Conservation (phyloP, 2,113 vertebrate species). For the Psittacula cyanocephala region DNA sequence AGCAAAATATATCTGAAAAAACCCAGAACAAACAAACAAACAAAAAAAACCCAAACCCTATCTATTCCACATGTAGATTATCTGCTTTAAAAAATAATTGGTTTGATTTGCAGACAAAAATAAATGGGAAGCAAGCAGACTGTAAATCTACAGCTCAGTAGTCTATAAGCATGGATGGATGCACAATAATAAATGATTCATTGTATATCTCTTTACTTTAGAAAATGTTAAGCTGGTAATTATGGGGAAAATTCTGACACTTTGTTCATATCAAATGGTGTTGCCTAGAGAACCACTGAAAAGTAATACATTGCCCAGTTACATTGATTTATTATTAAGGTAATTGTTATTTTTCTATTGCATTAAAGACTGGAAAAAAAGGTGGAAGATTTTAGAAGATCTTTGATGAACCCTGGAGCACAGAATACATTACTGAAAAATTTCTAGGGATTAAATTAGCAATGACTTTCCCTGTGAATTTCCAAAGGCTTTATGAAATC, state of each 20-base stretch:
- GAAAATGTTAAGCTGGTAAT: not conserved
- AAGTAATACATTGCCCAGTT: not conserved
- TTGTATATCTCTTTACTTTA: not conserved
- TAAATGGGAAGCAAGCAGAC: not conserved
- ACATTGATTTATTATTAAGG: not conserved
- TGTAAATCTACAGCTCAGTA: not conserved
- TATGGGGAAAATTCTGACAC: not conserved
- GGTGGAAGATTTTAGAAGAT: not conserved
- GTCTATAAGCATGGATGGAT: not conserved
- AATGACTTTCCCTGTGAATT: not conserved
- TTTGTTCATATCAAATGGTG: not conserved
- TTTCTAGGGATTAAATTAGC: not conserved
- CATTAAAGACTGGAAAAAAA: not conserved
- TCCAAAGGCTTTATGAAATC: not conserved
- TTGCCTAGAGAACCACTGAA: not conserved
- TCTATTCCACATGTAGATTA: not conserved
- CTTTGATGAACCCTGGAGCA: not conserved
- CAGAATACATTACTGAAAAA: not conserved
- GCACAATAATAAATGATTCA: not conserved
- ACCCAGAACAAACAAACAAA: too few species aligned
- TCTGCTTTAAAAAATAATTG: not conserved
- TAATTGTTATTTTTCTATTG: not conserved
- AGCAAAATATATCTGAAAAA: not conserved
- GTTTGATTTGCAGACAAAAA: not conserved
- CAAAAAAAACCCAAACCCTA: not conserved